Evolutionary conservation across 2,888 invertebrate genomes (phyloP).

Genomic region (Scelioninae gen. 2): DNA sequence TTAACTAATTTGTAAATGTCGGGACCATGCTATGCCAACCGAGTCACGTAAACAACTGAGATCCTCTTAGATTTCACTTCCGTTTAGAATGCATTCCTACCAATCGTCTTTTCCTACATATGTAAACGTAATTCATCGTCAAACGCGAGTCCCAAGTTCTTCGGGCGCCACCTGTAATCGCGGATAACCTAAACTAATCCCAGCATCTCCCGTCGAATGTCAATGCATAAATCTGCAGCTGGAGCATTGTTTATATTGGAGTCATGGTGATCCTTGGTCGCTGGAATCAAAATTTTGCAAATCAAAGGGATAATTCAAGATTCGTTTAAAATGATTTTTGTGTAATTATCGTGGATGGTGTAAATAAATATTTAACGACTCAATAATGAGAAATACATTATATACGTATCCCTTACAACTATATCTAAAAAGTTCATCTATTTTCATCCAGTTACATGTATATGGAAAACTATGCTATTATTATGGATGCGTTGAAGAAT

Average conservation of each 20-base stretch:
- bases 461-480: too few species aligned
- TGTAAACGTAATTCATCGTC: slow-evolving; percentile 50
- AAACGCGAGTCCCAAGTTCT: slow-evolving; percentile 31
- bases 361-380: too few species aligned
- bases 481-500: too few species aligned
- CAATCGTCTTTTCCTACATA: slow-evolving; percentile 55
- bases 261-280: background rate
- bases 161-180: slow-evolving; percentile 23
- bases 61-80: slow-evolving; percentile 63
- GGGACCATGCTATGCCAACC: slow-evolving; percentile 62
- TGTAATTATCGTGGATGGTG: too few species aligned
- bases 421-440: too few species aligned
- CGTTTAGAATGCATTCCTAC: slow-evolving; percentile 58
- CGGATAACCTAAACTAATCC: slow-evolving; percentile 21
- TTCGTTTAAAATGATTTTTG: too few species aligned
- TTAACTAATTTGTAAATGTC: slow-evolving; percentile 69
- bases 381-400: too few species aligned
- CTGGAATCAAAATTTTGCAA: slow-evolving; percentile 6
- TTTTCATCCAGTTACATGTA: too few species aligned
- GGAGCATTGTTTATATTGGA: slow-evolving; percentile 5
- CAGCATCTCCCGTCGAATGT: slow-evolving; percentile 13
- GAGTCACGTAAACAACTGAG: slow-evolving; percentile 67
- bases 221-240: slow-evolving; percentile 6
- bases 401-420: too few species aligned
- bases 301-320: too few species aligned